Percentiles rank a stretch among this genome's conserved stretches.
These are phyloP conservation scores for Mechanitis mazaeus DNA, from an alignment of 2,888 invertebrate species.

Conservation along the genomic window DNA sequence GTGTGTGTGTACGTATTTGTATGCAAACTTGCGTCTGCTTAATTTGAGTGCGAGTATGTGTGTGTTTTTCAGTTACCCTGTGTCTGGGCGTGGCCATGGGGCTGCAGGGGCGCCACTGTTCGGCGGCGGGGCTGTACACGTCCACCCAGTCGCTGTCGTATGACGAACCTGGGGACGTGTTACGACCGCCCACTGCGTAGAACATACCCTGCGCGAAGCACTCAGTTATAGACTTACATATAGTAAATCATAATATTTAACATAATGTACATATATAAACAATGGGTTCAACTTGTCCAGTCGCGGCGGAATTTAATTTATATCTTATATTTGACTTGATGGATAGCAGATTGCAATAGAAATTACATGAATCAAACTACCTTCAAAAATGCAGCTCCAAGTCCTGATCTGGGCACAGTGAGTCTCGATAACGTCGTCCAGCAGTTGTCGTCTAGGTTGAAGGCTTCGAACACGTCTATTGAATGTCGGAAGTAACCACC, in stretches of 20 bases:
- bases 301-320: too few relatives aligned
- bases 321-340: too few relatives aligned
- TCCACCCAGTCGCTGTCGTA: conserved; percentile 94
- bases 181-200: conserved; percentile 94
- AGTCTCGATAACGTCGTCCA: conserved; percentile 90
- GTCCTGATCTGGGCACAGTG: conserved; percentile 91
- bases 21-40: background rate
- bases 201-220: conserved; percentile 80
- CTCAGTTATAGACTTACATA: too few relatives aligned
- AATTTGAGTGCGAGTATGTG: background rate
- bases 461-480: conserved; percentile 91
- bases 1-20: background rate
- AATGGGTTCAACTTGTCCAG: too few relatives aligned
- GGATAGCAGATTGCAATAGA: too few relatives aligned
- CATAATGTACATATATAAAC: too few relatives aligned
- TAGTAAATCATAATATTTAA: too few relatives aligned
- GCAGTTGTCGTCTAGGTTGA: conserved; percentile 88
- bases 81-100: conserved; percentile 93
- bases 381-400: conserved; percentile 90
- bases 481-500: conserved; percentile 94
- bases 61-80: conserved; percentile 67
- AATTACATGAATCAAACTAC: conserved; percentile 42
- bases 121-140: conserved; percentile 88
- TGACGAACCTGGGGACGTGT: conserved; percentile 91
- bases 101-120: conserved; percentile 90